phyloP scores from a whole-genome alignment of 2,888 invertebrate genomes.

The Catocala fraxini region DNA sequence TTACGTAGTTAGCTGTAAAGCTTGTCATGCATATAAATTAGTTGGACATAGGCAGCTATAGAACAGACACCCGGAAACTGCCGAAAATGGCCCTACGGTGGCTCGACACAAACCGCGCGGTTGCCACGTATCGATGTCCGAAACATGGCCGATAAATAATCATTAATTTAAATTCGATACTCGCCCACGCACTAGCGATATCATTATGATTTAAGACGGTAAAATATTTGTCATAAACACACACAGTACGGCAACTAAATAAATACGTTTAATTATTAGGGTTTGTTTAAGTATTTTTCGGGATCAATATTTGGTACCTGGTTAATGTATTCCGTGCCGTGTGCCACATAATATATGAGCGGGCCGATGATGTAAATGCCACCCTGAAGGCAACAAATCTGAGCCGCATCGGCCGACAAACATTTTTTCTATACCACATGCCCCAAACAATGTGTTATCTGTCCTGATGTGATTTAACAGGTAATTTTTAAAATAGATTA shows the following conservation, averaged over 20 bases:
- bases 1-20: conserved; percentile 57
- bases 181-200: conserved; percentile 74
- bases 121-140: conserved; percentile 68
- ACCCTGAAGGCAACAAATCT: conserved; percentile 84
- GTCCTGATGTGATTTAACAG: conserved; percentile 87
- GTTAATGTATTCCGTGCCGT: conserved; percentile 62
- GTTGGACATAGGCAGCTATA: conserved; percentile 47
- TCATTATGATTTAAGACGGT: conserved; percentile 69
- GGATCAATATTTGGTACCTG: conserved; percentile 56
- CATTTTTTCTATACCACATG: conserved; percentile 80
- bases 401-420: conserved; percentile 75
- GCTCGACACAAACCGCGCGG: conserved; percentile 54
- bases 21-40: conserved; percentile 70
- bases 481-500: conserved; percentile 86
- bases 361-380: conserved; percentile 76
- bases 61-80: conserved; percentile 73
- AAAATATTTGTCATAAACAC: conserved; percentile 54
- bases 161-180: conserved; percentile 80
- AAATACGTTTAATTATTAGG: conserved; percentile 40
- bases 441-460: conserved; percentile 84
- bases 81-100: conserved; percentile 69
- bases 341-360: conserved; percentile 72
- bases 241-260: conserved; percentile 41
- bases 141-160: conserved; percentile 76
- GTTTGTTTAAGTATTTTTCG: conserved; percentile 37